Percentiles rank a stretch among this genome's conserved stretches.
Evolutionary conservation across 1,140 invertebrate genomes (phyloP).

Genomic region (Drosophila mayri): DNA sequence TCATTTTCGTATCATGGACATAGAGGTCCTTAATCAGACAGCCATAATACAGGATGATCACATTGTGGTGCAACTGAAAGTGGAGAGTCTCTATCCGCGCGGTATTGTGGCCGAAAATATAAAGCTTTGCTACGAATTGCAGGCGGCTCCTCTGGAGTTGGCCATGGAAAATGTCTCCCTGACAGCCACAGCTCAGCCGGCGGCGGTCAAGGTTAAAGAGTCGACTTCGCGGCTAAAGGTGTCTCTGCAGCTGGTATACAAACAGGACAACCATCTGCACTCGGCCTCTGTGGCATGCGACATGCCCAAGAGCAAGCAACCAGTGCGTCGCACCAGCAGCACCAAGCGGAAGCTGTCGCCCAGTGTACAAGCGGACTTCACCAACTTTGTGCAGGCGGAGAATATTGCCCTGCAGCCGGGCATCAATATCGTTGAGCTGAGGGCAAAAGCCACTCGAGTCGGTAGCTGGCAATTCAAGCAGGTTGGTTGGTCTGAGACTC

Average conservation of each 20-base stretch:
- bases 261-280: slow-evolving; percentile 91
- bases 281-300: slow-evolving; percentile 88
- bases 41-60: slow-evolving; percentile 86
- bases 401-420: slow-evolving; percentile 88
- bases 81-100: slow-evolving; percentile 88
- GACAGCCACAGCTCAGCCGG: neutral
- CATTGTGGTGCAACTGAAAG: slow-evolving; percentile 86
- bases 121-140: slow-evolving; percentile 86
- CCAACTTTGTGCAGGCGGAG: slow-evolving; percentile 86
- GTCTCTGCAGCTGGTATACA: slow-evolving; percentile 89
- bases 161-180: slow-evolving; percentile 48
- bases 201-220: slow-evolving; percentile 43
- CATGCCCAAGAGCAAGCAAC: slow-evolving; percentile 86
- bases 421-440: slow-evolving; percentile 89
- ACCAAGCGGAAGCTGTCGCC: slow-evolving; percentile 86
- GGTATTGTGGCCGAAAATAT: slow-evolving; percentile 86
- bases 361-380: slow-evolving; percentile 88
- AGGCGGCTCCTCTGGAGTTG: slow-evolving; percentile 49
- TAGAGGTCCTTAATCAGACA: slow-evolving; percentile 67
- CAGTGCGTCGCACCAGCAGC: slow-evolving; percentile 77
- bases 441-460: slow-evolving; percentile 86
- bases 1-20: slow-evolving; percentile 76
- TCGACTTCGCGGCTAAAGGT: slow-evolving; percentile 56
- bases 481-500: slow-evolving; percentile 22
- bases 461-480: slow-evolving; percentile 83